A percentile compares a stretch with the other conserved stretches of the same genome.
Conservation (phyloP, 2,113 vertebrate species). For the Mungos mungo region DNA sequence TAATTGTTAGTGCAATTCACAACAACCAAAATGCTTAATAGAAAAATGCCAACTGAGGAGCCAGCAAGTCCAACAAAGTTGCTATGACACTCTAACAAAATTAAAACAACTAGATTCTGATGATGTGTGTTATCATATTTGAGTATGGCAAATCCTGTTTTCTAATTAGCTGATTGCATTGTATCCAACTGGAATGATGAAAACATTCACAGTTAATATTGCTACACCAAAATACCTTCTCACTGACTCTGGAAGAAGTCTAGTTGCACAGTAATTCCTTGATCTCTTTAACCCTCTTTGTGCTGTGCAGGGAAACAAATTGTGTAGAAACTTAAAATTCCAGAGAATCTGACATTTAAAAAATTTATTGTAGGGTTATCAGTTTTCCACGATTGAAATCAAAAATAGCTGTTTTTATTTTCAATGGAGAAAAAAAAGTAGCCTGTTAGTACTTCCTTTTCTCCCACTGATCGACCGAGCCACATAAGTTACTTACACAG, state of each 20-base stretch:
- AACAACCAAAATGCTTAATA: neutral
- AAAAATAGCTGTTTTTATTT: constrained; percentile 31
- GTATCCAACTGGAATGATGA: neutral
- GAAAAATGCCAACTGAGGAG: neutral
- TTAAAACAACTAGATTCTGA: neutral
- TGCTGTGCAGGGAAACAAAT: neutral
- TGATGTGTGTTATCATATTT: neutral
- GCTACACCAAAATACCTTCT: neutral
- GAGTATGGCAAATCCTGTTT: neutral
- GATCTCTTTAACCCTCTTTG: neutral
- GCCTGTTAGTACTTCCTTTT: neutral
- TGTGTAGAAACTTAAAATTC: neutral
- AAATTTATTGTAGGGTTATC: neutral
- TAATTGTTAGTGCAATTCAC: neutral
- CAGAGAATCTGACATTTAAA: constrained; percentile 32
- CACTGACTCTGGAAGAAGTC: neutral
- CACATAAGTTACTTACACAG: neutral
- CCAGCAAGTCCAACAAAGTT: neutral
- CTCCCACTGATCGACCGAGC: neutral
- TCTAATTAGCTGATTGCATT: neutral
- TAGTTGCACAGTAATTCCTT: neutral
- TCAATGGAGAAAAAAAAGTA: neutral
- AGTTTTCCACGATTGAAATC: constrained; percentile 37
- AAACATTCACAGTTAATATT: neutral
- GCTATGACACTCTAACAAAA: neutral